Percentiles rank a stretch among this genome's conserved stretches.
Evolutionary conservation across 35 echinoderm and acorn worm species (phyloP).

Genomic region (Anneissia japonica): DNA sequence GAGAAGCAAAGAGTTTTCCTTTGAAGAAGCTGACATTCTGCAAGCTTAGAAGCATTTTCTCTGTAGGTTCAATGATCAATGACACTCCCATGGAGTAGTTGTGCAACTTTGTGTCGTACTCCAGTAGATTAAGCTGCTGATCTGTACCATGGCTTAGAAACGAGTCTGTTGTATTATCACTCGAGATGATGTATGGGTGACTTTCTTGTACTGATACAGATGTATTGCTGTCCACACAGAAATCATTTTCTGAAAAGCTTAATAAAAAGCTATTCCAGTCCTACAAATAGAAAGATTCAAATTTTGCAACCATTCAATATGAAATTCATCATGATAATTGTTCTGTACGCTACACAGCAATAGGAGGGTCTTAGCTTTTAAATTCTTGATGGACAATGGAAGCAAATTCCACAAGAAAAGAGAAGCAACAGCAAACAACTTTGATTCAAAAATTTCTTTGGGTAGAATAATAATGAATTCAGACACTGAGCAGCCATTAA

Average conservation of each 20-base stretch:
- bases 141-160: background rate
- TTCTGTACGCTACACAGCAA: too few species aligned
- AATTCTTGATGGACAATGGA: too few species aligned
- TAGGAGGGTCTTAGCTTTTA: too few species aligned
- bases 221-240: background rate
- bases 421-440: too few species aligned
- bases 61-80: background rate
- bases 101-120: background rate
- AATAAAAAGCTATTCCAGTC: background rate
- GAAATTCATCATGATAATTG: too few species aligned
- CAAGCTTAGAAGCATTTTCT: background rate
- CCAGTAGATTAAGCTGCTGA: background rate
- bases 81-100: background rate
- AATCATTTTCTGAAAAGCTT: background rate
- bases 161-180: background rate
- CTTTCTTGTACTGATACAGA: background rate
- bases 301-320: too few species aligned
- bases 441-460: too few species aligned
- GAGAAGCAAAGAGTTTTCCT: background rate
- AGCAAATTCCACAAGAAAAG: too few species aligned
- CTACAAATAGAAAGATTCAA: background rate
- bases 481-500: too few species aligned
- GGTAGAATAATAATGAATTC: too few species aligned
- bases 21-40: conserved; percentile 11
- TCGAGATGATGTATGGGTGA: background rate